These are phyloP conservation scores for Dasypolia templi DNA, from an alignment of 2,888 invertebrate genomes.

Conservation along the genomic window DNA sequence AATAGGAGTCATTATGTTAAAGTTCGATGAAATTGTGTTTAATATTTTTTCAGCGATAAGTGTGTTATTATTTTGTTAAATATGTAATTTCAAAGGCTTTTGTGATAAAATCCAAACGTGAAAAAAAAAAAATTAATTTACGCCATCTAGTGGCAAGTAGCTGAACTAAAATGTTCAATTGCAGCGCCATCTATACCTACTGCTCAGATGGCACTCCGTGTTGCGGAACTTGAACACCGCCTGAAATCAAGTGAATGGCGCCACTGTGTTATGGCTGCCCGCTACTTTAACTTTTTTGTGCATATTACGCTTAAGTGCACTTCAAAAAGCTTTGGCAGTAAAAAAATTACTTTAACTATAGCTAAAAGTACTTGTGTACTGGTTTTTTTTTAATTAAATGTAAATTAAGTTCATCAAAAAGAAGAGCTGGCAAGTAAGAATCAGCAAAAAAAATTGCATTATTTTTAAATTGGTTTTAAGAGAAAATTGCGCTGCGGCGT, in stretches of 20 bases:
- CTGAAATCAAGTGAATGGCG: slow-evolving; percentile 49
- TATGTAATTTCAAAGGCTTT: background rate
- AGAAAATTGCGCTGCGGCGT: background rate
- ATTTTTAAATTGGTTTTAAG: background rate
- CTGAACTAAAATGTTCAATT: slow-evolving; percentile 48
- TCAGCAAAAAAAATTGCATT: slow-evolving; percentile 6
- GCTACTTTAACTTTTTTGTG: slow-evolving; percentile 24
- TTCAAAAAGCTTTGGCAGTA: slow-evolving; percentile 53
- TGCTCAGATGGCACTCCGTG: slow-evolving; percentile 7
- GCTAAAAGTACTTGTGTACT: slow-evolving; percentile 34
- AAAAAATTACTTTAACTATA: slow-evolving; percentile 34
- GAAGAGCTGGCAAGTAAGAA: slow-evolving; percentile 16
- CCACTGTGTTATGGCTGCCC: slow-evolving; percentile 34
- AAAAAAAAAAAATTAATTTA: background rate
- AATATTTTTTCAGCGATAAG: background rate
- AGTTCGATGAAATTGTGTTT: background rate
- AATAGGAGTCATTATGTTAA: slow-evolving; percentile 28
- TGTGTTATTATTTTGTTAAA: background rate
- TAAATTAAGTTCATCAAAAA: slow-evolving; percentile 51
- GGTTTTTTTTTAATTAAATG: slow-evolving; percentile 37
- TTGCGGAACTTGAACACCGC: slow-evolving; percentile 16
- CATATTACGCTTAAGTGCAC: slow-evolving; percentile 41
- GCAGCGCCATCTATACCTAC: slow-evolving; percentile 77
- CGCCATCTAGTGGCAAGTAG: slow-evolving; percentile 79
- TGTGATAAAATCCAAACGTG: background rate